phyloP scores from a whole-genome alignment of 2,797 vertebrate species.

The Rhabdophis nuchalis region DNA sequence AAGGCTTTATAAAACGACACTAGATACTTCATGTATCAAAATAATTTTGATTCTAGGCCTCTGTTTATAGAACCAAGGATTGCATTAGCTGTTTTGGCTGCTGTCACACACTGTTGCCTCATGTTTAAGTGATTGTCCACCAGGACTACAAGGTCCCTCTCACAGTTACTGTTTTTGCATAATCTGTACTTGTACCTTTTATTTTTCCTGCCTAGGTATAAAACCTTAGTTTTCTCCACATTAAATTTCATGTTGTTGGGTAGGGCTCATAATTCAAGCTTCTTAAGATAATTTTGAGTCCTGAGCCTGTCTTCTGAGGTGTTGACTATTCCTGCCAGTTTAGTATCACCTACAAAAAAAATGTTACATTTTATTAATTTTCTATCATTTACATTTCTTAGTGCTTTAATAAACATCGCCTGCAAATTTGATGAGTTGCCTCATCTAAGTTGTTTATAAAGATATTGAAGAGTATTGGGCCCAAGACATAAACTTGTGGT shows the following conservation, averaged over 20 bases:
- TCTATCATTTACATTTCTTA: too few relatives aligned
- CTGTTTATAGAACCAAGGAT: neutral
- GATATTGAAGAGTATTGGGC: neutral
- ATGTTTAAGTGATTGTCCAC: neutral
- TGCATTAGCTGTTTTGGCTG: neutral
- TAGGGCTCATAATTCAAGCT: neutral
- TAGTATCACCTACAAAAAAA: neutral
- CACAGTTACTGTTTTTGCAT: neutral
- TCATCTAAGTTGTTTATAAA: neutral
- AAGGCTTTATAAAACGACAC: too few relatives aligned
- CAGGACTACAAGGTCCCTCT: neutral
- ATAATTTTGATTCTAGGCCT: too few relatives aligned
- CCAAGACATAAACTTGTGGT: neutral
- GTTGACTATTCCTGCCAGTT: neutral
- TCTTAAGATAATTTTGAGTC: neutral
- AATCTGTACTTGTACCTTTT: neutral
- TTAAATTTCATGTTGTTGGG: neutral
- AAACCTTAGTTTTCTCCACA: neutral
- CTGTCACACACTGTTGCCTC: neutral
- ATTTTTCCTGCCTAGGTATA: neutral
- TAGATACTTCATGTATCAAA: too few relatives aligned
- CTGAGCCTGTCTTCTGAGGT: neutral
- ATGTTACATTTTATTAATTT: too few relatives aligned
- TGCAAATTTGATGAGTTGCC: neutral
- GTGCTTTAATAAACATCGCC: too few relatives aligned